Evolutionary conservation across 2,888 invertebrate genomes (phyloP).

Genomic region (Apocheima hispidaria): DNA sequence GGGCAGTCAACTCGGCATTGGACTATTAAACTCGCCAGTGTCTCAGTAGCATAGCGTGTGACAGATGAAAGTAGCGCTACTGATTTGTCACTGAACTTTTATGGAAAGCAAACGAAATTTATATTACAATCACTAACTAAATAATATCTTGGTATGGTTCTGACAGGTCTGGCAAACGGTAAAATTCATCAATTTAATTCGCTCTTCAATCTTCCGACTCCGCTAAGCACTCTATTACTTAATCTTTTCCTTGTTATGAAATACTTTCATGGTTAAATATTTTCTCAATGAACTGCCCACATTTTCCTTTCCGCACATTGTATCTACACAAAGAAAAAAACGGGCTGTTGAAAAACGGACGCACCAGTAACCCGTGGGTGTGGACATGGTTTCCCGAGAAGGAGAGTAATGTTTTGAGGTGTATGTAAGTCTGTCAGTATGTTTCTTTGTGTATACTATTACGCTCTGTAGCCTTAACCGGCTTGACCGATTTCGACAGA

Average conservation of each 20-base stretch:
- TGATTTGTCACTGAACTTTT: not conserved
- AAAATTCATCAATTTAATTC: constrained; percentile 9
- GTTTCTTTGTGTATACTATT: too few species aligned
- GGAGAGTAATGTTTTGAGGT: too few species aligned
- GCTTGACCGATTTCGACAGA: too few species aligned
- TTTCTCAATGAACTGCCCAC: too few species aligned
- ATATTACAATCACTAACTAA: not conserved
- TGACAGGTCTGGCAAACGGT: constrained; percentile 29
- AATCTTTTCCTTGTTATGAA: not conserved
- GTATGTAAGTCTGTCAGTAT: too few species aligned
- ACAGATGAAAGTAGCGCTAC: not conserved
- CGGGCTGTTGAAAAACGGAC: too few species aligned
- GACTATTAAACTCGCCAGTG: too few species aligned
- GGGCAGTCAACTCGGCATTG: too few species aligned
- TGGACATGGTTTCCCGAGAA: too few species aligned
- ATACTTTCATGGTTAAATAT: not conserved
- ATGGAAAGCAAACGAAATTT: not conserved
- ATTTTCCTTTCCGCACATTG: not conserved
- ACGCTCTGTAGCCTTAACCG: too few species aligned
- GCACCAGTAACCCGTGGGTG: too few species aligned
- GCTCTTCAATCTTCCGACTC: not conserved
- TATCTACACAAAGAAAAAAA: not conserved
- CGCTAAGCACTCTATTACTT: constrained; percentile 13
- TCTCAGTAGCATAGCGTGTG: too few species aligned
- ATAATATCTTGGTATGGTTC: constrained; percentile 13